Evolutionary conservation across 2,888 invertebrate species (phyloP).

Genomic region (Nephrotoma guestfalica): DNA sequence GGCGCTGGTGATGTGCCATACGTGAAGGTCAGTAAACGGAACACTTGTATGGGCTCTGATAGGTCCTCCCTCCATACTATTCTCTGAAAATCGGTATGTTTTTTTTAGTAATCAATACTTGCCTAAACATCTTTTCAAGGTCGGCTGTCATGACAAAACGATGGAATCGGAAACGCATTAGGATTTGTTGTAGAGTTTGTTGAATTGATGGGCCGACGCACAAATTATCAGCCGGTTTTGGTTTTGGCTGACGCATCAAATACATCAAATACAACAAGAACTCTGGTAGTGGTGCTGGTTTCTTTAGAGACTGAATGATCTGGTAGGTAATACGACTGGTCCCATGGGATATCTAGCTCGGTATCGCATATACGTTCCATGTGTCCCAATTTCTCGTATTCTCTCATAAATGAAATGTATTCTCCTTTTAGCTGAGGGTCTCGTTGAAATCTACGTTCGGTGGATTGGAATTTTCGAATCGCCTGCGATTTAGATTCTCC

Average conservation of each 20-base stretch:
- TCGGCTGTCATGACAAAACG: neutral
- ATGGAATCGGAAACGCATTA: neutral
- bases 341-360: neutral
- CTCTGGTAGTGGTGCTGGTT: neutral
- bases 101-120: neutral
- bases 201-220: neutral
- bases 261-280: neutral
- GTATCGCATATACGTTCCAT: neutral
- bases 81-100: neutral
- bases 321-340: neutral
- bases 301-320: neutral
- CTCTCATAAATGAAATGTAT: neutral
- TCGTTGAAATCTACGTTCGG: too few relatives aligned
- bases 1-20: too few relatives aligned
- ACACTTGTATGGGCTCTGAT: neutral
- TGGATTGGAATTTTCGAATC: neutral
- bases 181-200: neutral
- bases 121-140: neutral
- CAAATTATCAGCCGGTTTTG: neutral
- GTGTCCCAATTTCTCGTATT: neutral
- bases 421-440: neutral
- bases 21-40: neutral
- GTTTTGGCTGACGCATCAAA: neutral
- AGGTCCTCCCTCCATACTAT: neutral
- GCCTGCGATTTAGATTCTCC: neutral